Percentiles rank a stretch among this genome's conserved stretches.
Evolutionary conservation across 2,888 invertebrate species (phyloP).

Genomic region (Dicycla oo): DNA sequence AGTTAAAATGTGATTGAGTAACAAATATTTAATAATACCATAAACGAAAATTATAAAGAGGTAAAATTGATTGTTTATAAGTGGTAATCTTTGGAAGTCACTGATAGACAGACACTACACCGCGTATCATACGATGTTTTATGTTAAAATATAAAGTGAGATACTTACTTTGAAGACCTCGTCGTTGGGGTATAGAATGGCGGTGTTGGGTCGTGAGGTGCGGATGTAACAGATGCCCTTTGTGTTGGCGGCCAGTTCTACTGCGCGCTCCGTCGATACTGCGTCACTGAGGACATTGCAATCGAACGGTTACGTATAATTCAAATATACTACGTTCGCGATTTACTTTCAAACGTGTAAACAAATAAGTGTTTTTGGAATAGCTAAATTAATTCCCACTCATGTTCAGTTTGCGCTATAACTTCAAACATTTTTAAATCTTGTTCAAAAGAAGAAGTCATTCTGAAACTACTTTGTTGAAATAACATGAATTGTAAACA

Average conservation of each 20-base stretch:
- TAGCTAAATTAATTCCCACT: neutral
- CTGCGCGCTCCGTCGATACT: slow-evolving; percentile 97
- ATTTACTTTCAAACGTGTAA: neutral
- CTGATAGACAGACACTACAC: too few relatives aligned
- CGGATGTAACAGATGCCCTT: slow-evolving; percentile 98
- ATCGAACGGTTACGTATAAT: too few relatives aligned
- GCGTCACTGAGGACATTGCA: slow-evolving; percentile 92
- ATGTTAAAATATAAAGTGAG: neutral
- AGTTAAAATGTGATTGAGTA: neutral
- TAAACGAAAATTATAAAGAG: neutral
- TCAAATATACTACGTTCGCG: neutral
- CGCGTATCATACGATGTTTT: too few relatives aligned
- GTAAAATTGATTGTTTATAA: neutral
- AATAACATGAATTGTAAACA: neutral
- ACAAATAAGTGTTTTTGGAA: neutral
- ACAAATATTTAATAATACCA: neutral
- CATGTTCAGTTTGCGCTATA: too few relatives aligned
- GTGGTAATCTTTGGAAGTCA: neutral
- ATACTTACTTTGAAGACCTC: slow-evolving; percentile 93
- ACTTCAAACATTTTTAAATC: too few relatives aligned
- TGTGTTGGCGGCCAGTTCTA: slow-evolving; percentile 98
- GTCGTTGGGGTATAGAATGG: slow-evolving; percentile 96
- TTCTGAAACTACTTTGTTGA: too few relatives aligned
- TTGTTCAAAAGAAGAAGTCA: neutral
- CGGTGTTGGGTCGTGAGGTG: slow-evolving; percentile 97